Conservation (phyloP, 2,797 vertebrate genomes). For the Columba guinea region DNA sequence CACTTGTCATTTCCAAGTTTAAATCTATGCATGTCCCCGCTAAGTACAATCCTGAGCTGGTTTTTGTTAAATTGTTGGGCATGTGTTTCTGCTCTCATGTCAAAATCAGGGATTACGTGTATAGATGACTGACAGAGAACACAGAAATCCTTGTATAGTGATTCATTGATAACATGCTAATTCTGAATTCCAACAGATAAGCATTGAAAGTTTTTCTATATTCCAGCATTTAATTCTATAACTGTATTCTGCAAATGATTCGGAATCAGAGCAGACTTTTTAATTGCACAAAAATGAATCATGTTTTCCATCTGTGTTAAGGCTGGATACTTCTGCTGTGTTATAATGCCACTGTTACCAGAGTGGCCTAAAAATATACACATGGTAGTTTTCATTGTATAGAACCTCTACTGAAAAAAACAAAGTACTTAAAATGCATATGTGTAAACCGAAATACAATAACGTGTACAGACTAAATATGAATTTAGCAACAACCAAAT, state of each 20-base stretch:
- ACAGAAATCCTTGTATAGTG: background rate
- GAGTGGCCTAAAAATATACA: background rate
- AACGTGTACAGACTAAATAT: background rate
- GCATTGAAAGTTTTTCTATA: background rate
- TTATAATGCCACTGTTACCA: background rate
- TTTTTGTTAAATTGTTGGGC: background rate
- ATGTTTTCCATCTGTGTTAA: background rate
- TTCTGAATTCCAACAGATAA: background rate
- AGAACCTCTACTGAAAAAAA: background rate
- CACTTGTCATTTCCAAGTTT: background rate
- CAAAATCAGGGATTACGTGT: background rate
- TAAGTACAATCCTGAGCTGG: background rate
- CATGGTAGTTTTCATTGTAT: background rate
- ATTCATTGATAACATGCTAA: background rate
- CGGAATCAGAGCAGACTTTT: background rate
- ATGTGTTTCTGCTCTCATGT: background rate
- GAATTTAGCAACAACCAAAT: background rate
- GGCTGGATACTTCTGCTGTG: background rate
- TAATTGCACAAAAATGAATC: background rate
- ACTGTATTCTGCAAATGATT: background rate
- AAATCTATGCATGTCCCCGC: background rate
- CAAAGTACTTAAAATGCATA: background rate
- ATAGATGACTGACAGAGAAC: background rate
- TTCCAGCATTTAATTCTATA: background rate
- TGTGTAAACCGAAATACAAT: background rate